A percentile compares a stretch with the other conserved stretches of the same genome.
Evolutionary conservation across 2,797 vertebrate genomes (phyloP).

Genomic region (Hypotaenidia okinawae): DNA sequence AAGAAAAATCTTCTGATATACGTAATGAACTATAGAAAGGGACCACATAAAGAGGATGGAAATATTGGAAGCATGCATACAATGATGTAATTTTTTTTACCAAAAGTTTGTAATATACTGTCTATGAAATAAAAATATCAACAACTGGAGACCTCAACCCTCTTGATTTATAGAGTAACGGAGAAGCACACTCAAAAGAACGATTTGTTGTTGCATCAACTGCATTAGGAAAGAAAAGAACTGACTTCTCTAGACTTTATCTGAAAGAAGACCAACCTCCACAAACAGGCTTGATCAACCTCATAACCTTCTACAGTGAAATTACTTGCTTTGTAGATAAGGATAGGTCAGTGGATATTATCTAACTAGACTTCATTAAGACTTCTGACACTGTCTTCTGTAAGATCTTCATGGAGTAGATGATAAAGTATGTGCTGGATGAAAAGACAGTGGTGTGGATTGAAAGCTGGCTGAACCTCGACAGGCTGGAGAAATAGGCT

Average conservation of each 20-base stretch:
- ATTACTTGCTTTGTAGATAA: not conserved
- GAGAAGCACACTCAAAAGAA: not conserved
- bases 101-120: not conserved
- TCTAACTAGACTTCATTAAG: not conserved
- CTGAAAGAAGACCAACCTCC: slow-evolving; percentile 47
- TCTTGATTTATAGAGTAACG: not conserved
- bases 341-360: not conserved
- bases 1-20: not conserved
- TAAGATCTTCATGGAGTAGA: not conserved
- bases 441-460: not conserved
- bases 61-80: not conserved
- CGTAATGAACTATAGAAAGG: not conserved
- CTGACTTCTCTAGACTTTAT: not conserved
- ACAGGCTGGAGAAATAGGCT: not conserved
- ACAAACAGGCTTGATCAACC: not conserved
- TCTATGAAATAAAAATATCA: not conserved
- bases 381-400: not conserved
- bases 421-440: not conserved
- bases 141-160: not conserved
- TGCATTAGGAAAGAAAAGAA: not conserved
- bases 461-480: not conserved
- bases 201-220: slow-evolving; percentile 4
- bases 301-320: not conserved
- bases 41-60: not conserved
- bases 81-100: not conserved